Percentiles rank a stretch among this genome's conserved stretches.
Conservation (phyloP, 1,140 invertebrate genomes). For the Asbolus verrucosus region DNA sequence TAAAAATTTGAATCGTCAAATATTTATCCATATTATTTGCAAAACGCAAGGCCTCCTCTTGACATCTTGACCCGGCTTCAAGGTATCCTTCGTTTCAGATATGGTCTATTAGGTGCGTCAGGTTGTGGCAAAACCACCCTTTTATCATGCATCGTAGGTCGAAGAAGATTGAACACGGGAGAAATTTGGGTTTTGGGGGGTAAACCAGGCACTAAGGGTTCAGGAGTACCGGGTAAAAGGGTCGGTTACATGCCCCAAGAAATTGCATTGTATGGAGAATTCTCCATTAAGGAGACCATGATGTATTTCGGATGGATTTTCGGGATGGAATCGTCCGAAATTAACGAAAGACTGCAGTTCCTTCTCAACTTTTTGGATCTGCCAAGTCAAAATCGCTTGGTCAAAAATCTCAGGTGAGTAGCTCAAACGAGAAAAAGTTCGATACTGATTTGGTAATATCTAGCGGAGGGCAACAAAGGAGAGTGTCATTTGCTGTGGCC, state of each 20-base stretch:
- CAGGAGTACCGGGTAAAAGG: constrained; percentile 88
- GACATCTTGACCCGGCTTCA: no score
- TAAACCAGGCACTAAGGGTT: constrained; percentile 82
- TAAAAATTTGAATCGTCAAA: no score
- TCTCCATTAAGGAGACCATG: constrained; percentile 95
- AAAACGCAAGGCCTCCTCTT: no score
- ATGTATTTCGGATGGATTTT: constrained; percentile 97
- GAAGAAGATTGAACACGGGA: constrained; percentile 83
- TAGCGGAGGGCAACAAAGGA: constrained; percentile 92
- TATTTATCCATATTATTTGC: no score
- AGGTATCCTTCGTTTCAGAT: constrained; percentile 71
- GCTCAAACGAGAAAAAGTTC: background rate
- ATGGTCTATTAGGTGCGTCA: constrained; percentile 87
- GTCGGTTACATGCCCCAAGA: constrained; percentile 91
- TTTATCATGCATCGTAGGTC: constrained; percentile 88
- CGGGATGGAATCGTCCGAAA: constrained; percentile 86
- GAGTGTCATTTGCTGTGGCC: constrained; percentile 93
- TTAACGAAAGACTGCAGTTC: constrained; percentile 86
- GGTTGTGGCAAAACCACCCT: constrained; percentile 90
- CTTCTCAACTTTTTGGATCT: constrained; percentile 91
- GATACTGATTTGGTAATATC: constrained; percentile 51
- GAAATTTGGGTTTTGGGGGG: constrained; percentile 89
- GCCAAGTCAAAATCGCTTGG: constrained; percentile 84
- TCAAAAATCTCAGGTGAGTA: constrained; percentile 77
- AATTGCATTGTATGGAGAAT: constrained; percentile 93